Evolutionary conservation across 2,888 invertebrate genomes (phyloP).

Genomic region (Cacoxenus indagator): DNA sequence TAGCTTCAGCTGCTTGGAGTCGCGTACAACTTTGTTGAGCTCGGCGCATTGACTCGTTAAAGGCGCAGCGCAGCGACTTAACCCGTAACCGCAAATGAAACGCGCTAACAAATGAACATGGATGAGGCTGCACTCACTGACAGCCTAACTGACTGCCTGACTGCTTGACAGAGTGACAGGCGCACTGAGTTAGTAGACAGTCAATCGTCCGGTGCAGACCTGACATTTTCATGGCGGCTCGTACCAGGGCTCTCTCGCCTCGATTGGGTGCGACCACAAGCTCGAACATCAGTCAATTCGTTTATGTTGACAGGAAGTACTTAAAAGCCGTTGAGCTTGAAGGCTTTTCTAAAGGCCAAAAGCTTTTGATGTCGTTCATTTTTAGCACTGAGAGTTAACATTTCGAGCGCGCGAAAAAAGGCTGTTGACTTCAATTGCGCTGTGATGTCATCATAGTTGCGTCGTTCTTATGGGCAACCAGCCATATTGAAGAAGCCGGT

Average conservation of each 20-base stretch:
- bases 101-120: slow-evolving; percentile 35
- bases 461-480: too few relatives aligned
- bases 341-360: neutral
- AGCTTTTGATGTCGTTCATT: neutral
- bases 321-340: slow-evolving; percentile 18
- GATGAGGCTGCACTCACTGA: neutral
- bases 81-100: slow-evolving; percentile 56
- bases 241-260: neutral
- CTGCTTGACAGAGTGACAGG: neutral
- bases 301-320: slow-evolving; percentile 38
- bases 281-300: slow-evolving; percentile 43
- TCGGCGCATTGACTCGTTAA: neutral
- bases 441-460: too few relatives aligned
- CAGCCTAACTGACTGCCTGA: neutral
- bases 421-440: too few relatives aligned
- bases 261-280: slow-evolving; percentile 13
- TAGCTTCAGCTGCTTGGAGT: slow-evolving; percentile 6
- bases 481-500: too few relatives aligned
- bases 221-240: slow-evolving; percentile 7
- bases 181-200: neutral
- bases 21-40: slow-evolving; percentile 47
- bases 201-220: neutral
- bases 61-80: neutral
- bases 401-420: too few relatives aligned
- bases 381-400: too few relatives aligned